phyloP scores from a whole-genome alignment of 1,140 invertebrate genomes.

The Bombus difficillimus region DNA sequence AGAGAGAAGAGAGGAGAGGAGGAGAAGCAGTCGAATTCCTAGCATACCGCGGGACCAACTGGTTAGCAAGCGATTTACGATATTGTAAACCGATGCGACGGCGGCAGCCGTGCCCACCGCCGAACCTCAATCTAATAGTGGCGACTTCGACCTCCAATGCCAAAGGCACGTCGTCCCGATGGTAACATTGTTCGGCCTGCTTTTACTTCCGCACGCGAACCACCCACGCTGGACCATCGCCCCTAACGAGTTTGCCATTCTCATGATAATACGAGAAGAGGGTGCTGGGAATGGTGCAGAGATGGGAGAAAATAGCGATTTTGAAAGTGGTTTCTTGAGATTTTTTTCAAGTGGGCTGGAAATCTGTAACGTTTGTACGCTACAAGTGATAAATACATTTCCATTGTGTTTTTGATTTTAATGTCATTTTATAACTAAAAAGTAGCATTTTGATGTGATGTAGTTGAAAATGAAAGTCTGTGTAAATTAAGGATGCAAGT shows the following conservation, averaged over 20 bases:
- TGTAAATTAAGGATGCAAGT: too few species aligned
- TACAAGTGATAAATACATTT: too few species aligned
- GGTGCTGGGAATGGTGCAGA: too few species aligned
- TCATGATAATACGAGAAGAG: neutral
- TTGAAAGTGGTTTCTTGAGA: too few species aligned
- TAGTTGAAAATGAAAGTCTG: too few species aligned
- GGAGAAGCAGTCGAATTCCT: conserved; percentile 75
- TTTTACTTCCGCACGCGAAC: conserved; percentile 33
- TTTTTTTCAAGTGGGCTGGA: too few species aligned
- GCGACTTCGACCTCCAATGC: conserved; percentile 72
- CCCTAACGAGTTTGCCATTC: conserved; percentile 13
- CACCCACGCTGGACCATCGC: too few species aligned
- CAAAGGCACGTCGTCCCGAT: conserved; percentile 59
- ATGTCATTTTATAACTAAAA: too few species aligned
- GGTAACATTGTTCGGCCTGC: conserved; percentile 47
- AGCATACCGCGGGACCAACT: conserved; percentile 78
- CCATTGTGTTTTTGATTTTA: too few species aligned
- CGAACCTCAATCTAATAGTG: conserved; percentile 79
- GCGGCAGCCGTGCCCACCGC: conserved; percentile 67
- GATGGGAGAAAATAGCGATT: too few species aligned
- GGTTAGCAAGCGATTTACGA: conserved; percentile 81
- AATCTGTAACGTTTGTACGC: too few species aligned
- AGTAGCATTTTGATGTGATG: too few species aligned
- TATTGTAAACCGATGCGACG: conserved; percentile 81
- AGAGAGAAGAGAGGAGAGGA: conserved; percentile 17